Base-by-base conservation (phyloP, 2,113 vertebrate genomes). In the Illadopsis cleaveri region DNA sequence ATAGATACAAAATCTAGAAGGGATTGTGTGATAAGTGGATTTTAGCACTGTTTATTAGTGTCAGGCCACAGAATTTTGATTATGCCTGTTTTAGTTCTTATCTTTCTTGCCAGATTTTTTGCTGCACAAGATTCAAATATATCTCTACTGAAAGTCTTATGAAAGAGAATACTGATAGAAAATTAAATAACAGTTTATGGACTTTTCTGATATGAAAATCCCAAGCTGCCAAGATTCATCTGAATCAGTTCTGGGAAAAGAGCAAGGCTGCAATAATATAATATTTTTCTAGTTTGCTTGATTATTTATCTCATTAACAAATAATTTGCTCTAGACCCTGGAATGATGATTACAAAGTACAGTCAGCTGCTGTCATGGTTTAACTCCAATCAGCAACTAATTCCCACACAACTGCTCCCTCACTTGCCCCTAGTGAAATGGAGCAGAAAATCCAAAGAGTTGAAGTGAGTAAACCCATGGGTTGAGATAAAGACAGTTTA, bases 131-230 rank as follows among this genome's bases (percentile, higher is more conserved):
- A 73, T 73, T 93, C 68, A 92, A 54, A 83, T 90, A 45, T 69
- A 62, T 91, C 70, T 89, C 70, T 61, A 65, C 58, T 77, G 24
- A 77, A 94, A 85, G 50, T 72, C 57, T 87, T 82, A 62, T 62
- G 71, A 82, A 44, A 45, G 37, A 77, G 27, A 91, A 89, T 82
- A 61, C 50, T 72, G 58, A 77, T 57, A 61, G 62, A 92, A 93
- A 93, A 82, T 80, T 72, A 90, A 94, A 82, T 80, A 92, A 86
- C 20, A 80, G 45, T 80, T 88, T 93, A 82, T 88, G 25, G 79
- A 57, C 28, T 80, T 86, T 77, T 70, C 75, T 77, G 75, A 86
- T 93, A 77, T 58, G 45, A 93, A 90, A 88, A 88, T 90, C 71
- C 38, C 64, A 94, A 88, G 50, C 58, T 95, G 82, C 62, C 75